Evolutionary conservation across 2,113 vertebrate genomes (phyloP).

Genomic region (Osmerus eperlanus): DNA sequence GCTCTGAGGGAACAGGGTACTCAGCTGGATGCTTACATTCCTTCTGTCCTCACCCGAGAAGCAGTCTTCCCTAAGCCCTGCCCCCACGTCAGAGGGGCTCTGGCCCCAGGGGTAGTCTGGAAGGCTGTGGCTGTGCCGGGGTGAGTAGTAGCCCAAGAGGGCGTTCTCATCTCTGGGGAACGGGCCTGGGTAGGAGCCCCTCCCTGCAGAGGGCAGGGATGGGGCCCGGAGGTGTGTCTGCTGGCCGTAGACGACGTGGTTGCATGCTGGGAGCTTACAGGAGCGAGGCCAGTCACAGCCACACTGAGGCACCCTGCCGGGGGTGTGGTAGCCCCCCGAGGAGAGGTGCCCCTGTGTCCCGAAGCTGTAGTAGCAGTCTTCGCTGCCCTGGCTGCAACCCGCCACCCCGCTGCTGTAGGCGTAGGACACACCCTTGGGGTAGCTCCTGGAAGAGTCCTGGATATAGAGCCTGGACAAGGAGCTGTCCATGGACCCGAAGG

Average conservation of each 20-base stretch:
- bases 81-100: not conserved
- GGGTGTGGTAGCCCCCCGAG: accelerated
- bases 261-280: not conserved
- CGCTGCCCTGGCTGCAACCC: conserved; percentile 30
- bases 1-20: conserved; percentile 63
- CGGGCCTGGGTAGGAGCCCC: conserved; percentile 45
- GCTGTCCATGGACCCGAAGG: conserved; percentile 60
- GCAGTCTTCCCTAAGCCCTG: not conserved
- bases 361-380: not conserved
- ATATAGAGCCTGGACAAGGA: conserved; percentile 48
- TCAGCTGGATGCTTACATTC: conserved; percentile 58
- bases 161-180: conserved; percentile 17
- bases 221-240: conserved; percentile 1
- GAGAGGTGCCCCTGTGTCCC: accelerated
- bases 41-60: conserved; percentile 35
- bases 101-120: conserved; percentile 22
- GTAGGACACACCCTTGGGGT: conserved; percentile 9
- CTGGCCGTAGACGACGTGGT: conserved; percentile 34
- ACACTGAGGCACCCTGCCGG: not conserved
- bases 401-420: conserved; percentile 58
- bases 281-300: not conserved
- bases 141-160: not conserved
- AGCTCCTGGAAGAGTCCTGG: conserved; percentile 32
- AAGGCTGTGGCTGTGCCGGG: conserved; percentile 24
- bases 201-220: not conserved